These are phyloP conservation scores for Euwallacea similis DNA, from an alignment of 1,140 invertebrate genomes.

Conservation along the genomic window DNA sequence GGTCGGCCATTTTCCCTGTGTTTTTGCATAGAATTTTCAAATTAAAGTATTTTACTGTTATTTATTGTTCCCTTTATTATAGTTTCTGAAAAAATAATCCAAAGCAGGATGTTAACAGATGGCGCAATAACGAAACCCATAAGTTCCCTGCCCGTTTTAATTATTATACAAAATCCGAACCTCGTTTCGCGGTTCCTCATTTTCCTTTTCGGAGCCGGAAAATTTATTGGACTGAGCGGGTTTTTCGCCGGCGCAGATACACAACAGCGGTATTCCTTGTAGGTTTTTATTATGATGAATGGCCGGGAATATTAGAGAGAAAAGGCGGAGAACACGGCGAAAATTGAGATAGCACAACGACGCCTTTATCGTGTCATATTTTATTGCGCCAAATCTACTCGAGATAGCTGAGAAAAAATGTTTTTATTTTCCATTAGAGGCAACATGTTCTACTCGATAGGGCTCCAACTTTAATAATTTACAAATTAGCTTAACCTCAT, in stretches of 20 bases:
- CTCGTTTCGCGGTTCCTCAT: neutral
- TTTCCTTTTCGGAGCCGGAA: neutral
- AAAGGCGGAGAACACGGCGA: slow-evolving; percentile 26
- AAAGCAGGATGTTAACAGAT: no score
- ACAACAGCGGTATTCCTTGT: slow-evolving; percentile 19
- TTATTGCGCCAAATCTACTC: slow-evolving; percentile 26
- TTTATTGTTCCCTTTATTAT: no score
- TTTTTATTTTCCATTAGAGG: no score
- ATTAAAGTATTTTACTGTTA: no score
- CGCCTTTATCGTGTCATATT: slow-evolving; percentile 31
- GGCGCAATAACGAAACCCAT: no score
- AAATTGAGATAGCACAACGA: slow-evolving; percentile 24
- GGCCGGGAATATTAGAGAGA: slow-evolving; percentile 26
- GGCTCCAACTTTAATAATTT: no score
- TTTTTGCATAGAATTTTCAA: no score
- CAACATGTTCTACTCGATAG: no score
- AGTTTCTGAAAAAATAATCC: no score
- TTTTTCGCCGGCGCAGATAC: slow-evolving; percentile 7
- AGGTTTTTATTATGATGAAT: slow-evolving; percentile 33
- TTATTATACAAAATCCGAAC: neutral
- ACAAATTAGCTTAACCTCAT: neutral
- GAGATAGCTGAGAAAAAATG: neutral
- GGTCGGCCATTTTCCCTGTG: no score
- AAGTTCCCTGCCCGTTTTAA: neutral
- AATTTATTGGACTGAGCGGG: slow-evolving; percentile 21